Conservation (phyloP, 1,140 invertebrate genomes). For the fruit fly (Drosophila melanogaster) region Release_6_plus_ISO1_MT NT_037436.4:10408001-10408500, state of each 20-base stretch:
- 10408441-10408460: constrained; percentile 67
- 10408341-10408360: constrained; percentile 80
- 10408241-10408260: constrained; percentile 72
- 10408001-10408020: too few species aligned
- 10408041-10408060: not conserved
- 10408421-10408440: constrained; percentile 82
- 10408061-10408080: constrained; percentile 22
- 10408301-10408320: constrained; percentile 79
- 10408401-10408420: constrained; percentile 56
- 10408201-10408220: constrained; percentile 7
- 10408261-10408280: constrained; percentile 71
- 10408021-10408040: not conserved
- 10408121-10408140: constrained; percentile 83
- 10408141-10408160: constrained; percentile 83
- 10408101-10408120: constrained; percentile 83
- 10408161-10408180: constrained; percentile 73
- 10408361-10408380: constrained; percentile 79
- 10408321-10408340: constrained; percentile 29
- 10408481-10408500: constrained; percentile 78
- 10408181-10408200: not conserved
- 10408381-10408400: constrained; percentile 20
- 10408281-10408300: constrained; percentile 79
- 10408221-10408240: constrained; percentile 30
- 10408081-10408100: constrained; percentile 79
- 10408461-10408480: constrained; percentile 64